A percentile compares a stretch with the other conserved stretches of the same genome.
These are phyloP conservation scores for Falco punctatus DNA, from an alignment of 2,113 vertebrate species.

Conservation along the genomic window DNA sequence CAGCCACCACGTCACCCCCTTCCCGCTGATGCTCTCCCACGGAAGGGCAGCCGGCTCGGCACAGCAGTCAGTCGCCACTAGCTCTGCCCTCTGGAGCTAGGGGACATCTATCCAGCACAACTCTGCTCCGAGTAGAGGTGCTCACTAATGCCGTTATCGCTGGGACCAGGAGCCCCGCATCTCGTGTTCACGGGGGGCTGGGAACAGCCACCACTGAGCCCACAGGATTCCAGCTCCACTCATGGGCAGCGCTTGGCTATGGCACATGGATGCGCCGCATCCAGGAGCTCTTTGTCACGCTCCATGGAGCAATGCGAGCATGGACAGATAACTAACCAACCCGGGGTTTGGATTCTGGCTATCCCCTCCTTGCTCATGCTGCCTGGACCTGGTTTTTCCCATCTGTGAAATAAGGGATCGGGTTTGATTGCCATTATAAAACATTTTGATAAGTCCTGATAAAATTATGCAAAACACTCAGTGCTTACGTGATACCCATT, in stretches of 20 bases:
- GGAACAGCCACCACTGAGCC: rapidly evolving
- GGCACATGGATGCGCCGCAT: rapidly evolving
- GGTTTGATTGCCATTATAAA: background rate
- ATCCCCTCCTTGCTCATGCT: background rate
- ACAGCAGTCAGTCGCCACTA: rapidly evolving
- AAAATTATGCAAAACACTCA: background rate
- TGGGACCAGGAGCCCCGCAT: background rate
- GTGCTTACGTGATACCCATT: background rate
- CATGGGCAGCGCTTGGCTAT: background rate
- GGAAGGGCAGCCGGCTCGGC: rapidly evolving
- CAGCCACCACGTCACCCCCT: background rate
- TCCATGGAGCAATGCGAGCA: background rate
- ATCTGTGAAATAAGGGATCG: background rate
- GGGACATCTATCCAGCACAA: rapidly evolving
- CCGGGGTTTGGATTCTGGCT: background rate
- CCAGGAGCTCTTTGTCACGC: background rate
- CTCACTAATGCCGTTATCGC: rapidly evolving
- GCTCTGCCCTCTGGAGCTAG: background rate
- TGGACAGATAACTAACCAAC: background rate
- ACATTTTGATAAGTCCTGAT: background rate
- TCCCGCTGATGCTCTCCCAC: background rate
- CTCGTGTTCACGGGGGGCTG: rapidly evolving
- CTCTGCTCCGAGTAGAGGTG: background rate
- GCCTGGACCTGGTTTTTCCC: background rate
- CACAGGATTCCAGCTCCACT: background rate